Evolutionary conservation across 2,888 invertebrate species (phyloP), one percentile per base, ranked within the genome.

Genomic region (Rhagonycha lutea): DNA sequence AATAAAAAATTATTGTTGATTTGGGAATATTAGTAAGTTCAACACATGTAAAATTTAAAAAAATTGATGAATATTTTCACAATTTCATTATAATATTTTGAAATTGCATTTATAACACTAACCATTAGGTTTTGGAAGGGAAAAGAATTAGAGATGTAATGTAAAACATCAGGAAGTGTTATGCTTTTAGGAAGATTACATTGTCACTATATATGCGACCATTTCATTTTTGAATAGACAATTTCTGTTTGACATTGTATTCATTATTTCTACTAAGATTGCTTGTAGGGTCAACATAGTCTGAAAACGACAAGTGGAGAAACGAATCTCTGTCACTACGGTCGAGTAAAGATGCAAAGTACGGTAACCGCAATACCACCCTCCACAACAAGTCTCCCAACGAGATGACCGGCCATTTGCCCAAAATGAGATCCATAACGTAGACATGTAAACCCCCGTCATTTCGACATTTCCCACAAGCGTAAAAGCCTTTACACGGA

Each of bases 381-480:
- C 69, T 75, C 80, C 76, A 82, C 81, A 83, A 83, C 83, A 84
- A 83, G 82, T 82, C 82, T 83, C 82, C 47, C 81, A 84, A 85
- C 85, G 82, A 84, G 84, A 84, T 84, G 85, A 84, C 84, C 84
- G 82, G 81, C 85, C 83, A 84, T 85, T 85, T 85, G 80, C 80
- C 79, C 81, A 83, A 83, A 86, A 85, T 85, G 85, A 85, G 85
- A 84, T 84, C 85, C 85, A 85, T 85, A 86, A 86, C 84, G 81
- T 82, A 81, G 83, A 83, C 84, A 85, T 84, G 83, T 84, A 84
- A 84, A 84, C 84, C 83, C 82, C 80, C 80, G 79, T 82, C 81
- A 82, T 83, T 82, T 82, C 80, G 80, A 79, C 80, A 81, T 83
- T 83, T 82, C 83, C 83, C 83, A 82, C 81, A 74, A 82, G 82